phyloP scores from a whole-genome alignment of 2,797 vertebrate genomes.

The Sebastes oblongus region DNA sequence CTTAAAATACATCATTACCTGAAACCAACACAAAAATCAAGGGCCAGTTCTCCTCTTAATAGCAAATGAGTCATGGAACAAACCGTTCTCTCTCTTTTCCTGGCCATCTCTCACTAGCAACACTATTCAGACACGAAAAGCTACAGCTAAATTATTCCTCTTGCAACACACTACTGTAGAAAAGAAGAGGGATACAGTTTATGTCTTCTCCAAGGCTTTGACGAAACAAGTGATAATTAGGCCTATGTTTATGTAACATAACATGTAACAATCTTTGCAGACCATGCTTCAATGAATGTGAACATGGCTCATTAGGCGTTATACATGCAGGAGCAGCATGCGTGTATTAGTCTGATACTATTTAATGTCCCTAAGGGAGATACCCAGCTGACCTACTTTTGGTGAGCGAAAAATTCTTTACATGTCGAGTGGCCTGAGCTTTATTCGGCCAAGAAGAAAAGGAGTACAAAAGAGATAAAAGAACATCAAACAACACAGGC shows the following conservation, averaged over 20 bases:
- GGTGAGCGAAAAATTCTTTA: constrained; percentile 70
- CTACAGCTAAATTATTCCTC: constrained; percentile 9
- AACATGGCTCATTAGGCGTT: constrained; percentile 59
- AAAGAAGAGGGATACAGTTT: background rate
- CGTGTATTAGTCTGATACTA: constrained; percentile 59
- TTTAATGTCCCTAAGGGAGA: constrained; percentile 78
- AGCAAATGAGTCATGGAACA: constrained; percentile 66
- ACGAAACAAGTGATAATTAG: background rate
- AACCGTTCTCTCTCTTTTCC: constrained; percentile 46
- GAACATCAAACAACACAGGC: constrained; percentile 25
- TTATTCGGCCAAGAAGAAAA: constrained; percentile 48
- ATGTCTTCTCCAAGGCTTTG: background rate
- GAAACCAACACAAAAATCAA: constrained; percentile 34
- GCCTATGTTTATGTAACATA: background rate
- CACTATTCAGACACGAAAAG: constrained; percentile 27
- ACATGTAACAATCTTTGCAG: background rate
- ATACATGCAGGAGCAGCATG: constrained; percentile 69
- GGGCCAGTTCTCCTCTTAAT: constrained; percentile 28
- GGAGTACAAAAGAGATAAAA: constrained; percentile 34
- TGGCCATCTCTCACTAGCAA: constrained; percentile 32
- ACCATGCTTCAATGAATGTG: constrained; percentile 11
- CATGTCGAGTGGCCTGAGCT: constrained; percentile 62
- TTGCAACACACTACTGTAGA: background rate
- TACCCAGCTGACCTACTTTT: constrained; percentile 83
- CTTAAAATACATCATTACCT: constrained; percentile 15